Evolutionary conservation across 30 jellyfish, hydroid and myxozoan genomes (phyloP).

Genomic region (Chironex yamaguchii): DNA sequence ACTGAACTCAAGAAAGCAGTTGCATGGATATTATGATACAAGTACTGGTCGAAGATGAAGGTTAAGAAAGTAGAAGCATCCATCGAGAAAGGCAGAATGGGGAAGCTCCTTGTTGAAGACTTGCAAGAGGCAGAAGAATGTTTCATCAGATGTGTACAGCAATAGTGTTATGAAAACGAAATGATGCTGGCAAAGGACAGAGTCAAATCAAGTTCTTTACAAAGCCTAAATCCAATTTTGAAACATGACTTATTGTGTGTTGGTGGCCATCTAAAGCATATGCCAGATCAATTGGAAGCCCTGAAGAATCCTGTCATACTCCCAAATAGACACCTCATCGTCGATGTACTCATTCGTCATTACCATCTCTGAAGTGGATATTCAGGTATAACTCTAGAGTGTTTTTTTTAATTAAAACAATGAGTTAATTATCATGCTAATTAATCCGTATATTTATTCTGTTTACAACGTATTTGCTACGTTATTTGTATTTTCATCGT

Average conservation of each 20-base stretch:
- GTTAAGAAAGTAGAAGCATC: constrained; percentile 1
- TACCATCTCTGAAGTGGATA: constrained; percentile 22
- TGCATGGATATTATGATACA: constrained; percentile 69
- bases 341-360: constrained; percentile 38
- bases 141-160: too few species aligned
- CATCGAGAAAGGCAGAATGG: constrained; percentile 2
- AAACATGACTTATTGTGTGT: constrained; percentile 14
- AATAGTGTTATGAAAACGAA: too few species aligned
- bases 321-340: too few species aligned
- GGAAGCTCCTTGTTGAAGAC: too few species aligned
- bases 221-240: constrained; percentile 23
- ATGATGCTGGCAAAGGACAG: too few species aligned
- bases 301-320: too few species aligned
- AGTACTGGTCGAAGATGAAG: constrained; percentile 26
- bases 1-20: constrained; percentile 24
- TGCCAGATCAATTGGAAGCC: not conserved
- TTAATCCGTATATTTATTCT: too few species aligned
- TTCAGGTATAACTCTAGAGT: not conserved
- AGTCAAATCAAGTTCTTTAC: constrained; percentile 34
- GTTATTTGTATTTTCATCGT: too few species aligned
- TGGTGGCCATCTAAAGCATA: constrained; percentile 34
- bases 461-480: too few species aligned
- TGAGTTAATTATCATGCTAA: too few species aligned
- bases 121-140: too few species aligned
- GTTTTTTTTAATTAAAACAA: too few species aligned